phyloP scores from a whole-genome alignment of 2,888 invertebrate genomes.

The Tenthredo livida region DNA sequence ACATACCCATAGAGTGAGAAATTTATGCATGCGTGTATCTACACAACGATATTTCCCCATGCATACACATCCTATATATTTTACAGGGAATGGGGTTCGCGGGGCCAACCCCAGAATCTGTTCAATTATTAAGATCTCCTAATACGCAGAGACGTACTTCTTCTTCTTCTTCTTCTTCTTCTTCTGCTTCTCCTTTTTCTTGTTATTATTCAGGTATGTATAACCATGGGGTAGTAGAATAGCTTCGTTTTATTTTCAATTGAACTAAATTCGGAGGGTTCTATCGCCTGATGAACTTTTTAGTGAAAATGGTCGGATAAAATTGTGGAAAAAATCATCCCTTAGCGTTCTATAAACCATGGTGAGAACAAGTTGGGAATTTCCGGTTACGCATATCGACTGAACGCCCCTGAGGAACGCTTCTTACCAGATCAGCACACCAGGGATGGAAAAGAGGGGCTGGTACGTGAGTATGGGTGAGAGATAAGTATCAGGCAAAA shows the following conservation, averaged over 20 bases:
- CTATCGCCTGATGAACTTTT: not conserved
- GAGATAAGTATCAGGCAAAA: constrained; percentile 47
- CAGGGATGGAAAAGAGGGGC: not conserved
- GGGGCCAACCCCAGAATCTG: not conserved
- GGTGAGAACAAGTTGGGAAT: not conserved
- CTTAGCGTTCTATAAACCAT: too few relatives aligned
- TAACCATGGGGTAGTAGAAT: not conserved
- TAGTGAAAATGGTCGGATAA: not conserved
- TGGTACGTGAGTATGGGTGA: not conserved
- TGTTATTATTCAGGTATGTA: not conserved
- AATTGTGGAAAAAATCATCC: not conserved
- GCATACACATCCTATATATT: not conserved
- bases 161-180: not conserved
- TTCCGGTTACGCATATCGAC: not conserved
- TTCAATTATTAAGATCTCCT: constrained; percentile 42
- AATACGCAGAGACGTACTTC: not conserved
- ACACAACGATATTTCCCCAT: not conserved
- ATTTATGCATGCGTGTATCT: constrained; percentile 35
- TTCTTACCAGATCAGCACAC: not conserved
- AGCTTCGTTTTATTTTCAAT: too few relatives aligned
- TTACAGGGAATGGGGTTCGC: not conserved
- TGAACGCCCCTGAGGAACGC: constrained; percentile 5
- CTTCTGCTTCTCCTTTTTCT: not conserved
- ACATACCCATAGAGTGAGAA: not conserved
- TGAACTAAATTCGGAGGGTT: too few relatives aligned